These are phyloP conservation scores for Drosophila parvula DNA, from an alignment of 1,140 invertebrate genomes.

Conservation along the genomic window DNA sequence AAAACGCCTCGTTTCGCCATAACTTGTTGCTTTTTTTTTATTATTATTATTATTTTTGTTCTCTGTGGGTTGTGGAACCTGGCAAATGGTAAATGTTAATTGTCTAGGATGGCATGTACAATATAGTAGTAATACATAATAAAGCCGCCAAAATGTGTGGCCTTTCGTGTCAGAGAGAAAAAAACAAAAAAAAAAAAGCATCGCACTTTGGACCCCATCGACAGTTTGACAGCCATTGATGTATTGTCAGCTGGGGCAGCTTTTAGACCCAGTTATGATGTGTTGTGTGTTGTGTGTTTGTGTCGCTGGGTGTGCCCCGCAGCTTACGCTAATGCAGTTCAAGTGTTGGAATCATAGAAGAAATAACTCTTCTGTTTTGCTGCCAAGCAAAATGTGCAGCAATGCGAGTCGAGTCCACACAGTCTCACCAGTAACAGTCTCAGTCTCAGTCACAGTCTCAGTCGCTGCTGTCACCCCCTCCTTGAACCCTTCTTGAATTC, in stretches of 20 bases:
- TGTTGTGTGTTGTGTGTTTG: constrained; percentile 4
- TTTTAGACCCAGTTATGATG: constrained; percentile 34
- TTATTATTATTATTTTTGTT: neutral
- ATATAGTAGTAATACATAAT: constrained; percentile 1
- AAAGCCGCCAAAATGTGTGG: constrained; percentile 14
- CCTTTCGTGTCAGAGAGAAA: constrained; percentile 15
- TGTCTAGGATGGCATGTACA: constrained; percentile 18
- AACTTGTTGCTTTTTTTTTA: constrained; percentile 25
- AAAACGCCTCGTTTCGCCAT: constrained; percentile 24
- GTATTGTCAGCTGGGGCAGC: constrained; percentile 28
- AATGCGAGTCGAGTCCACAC: constrained; percentile 47
- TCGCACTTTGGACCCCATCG: constrained; percentile 25
- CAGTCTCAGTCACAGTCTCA: constrained; percentile 8
- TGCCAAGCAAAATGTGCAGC: constrained; percentile 63
- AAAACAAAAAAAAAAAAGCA: neutral
- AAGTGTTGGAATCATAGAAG: constrained; percentile 79
- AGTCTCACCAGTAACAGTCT: constrained; percentile 1
- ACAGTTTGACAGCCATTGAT: constrained; percentile 51
- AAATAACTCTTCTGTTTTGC: constrained; percentile 63
- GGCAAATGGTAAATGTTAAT: constrained; percentile 28
- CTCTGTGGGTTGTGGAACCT: constrained; percentile 28
- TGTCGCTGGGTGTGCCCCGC: constrained; percentile 33
- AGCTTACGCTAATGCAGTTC: constrained; percentile 80
- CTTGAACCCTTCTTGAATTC: constrained; percentile 11
- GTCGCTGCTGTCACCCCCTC: constrained; percentile 19